A percentile compares a stretch with the other conserved stretches of the same genome.
Conservation (phyloP, 2,113 vertebrate genomes). For the Perccottus glenii region DNA sequence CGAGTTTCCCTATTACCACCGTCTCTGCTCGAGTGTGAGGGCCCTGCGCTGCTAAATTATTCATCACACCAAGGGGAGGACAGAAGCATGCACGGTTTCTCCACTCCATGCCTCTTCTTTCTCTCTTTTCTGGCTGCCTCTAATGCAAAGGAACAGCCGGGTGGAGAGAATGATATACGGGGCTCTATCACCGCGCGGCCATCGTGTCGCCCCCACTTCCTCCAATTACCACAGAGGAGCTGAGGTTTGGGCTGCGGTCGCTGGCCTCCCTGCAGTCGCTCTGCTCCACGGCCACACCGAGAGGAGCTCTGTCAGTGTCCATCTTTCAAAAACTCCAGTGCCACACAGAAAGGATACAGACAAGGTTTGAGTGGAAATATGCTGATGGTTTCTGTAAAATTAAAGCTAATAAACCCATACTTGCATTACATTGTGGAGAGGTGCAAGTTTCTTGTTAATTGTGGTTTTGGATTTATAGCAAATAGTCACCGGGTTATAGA, state of each 20-base stretch:
- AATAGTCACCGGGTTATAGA: too few relatives aligned
- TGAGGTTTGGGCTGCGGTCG: constrained; percentile 30
- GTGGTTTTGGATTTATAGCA: too few relatives aligned
- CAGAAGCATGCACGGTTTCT: constrained; percentile 60
- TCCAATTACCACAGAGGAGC: constrained; percentile 49
- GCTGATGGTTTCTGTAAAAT: too few relatives aligned
- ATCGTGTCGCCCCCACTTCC: constrained; percentile 51
- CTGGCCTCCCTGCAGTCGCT: neutral
- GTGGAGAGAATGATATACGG: constrained; percentile 60
- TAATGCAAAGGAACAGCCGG: constrained; percentile 69
- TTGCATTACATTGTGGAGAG: too few relatives aligned
- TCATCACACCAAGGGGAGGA: constrained; percentile 70
- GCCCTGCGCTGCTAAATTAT: constrained; percentile 78
- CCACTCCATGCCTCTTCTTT: constrained; percentile 59
- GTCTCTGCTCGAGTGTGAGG: constrained; percentile 68
- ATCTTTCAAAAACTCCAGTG: too few relatives aligned
- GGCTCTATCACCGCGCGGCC: constrained; percentile 54
- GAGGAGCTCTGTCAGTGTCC: too few relatives aligned
- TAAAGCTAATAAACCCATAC: too few relatives aligned
- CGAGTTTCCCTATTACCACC: constrained; percentile 68
- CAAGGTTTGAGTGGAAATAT: too few relatives aligned
- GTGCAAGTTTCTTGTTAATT: too few relatives aligned
- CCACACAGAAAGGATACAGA: too few relatives aligned
- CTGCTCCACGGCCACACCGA: too few relatives aligned
- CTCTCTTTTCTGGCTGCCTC: constrained; percentile 38